Conservation (phyloP, 2,797 vertebrate genomes). For the Acrossocheilus fasciatus region DNA sequence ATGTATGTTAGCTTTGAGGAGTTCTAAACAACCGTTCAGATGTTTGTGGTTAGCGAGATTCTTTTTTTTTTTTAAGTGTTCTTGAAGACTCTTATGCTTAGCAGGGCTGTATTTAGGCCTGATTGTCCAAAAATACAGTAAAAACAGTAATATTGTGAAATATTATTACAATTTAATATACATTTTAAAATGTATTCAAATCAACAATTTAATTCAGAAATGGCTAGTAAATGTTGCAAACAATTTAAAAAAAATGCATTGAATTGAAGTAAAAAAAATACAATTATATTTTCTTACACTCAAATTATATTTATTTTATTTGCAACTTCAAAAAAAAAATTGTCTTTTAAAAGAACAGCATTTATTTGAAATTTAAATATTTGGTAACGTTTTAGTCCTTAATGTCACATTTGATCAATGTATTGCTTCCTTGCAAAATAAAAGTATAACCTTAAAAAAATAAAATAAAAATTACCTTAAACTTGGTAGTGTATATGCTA, state of each 20-base stretch:
- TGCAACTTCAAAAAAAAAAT: not conserved
- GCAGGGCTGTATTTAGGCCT: not conserved
- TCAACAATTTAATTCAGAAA: not conserved
- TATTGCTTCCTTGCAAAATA: not conserved
- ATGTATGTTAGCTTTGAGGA: not conserved
- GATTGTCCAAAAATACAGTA: not conserved
- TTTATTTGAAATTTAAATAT: not conserved
- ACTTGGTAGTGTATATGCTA: not conserved
- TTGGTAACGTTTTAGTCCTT: not conserved
- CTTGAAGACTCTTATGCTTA: not conserved
- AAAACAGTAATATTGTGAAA: not conserved
- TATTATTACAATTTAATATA: not conserved
- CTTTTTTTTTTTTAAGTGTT: no score
- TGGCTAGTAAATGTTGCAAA: not conserved
- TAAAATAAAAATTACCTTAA: not conserved
- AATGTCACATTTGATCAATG: not conserved
- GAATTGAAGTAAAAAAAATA: no score
- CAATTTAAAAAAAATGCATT: not conserved
- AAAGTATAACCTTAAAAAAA: not conserved
- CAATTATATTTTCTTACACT: no score
- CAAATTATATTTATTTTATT: no score
- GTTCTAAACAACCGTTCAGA: no score
- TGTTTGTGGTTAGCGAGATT: not conserved
- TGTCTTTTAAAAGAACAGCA: not conserved
- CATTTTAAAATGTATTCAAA: not conserved